Evolutionary conservation across 2,797 vertebrate species (phyloP).

Genomic region (Thalassophryne amazonica): DNA sequence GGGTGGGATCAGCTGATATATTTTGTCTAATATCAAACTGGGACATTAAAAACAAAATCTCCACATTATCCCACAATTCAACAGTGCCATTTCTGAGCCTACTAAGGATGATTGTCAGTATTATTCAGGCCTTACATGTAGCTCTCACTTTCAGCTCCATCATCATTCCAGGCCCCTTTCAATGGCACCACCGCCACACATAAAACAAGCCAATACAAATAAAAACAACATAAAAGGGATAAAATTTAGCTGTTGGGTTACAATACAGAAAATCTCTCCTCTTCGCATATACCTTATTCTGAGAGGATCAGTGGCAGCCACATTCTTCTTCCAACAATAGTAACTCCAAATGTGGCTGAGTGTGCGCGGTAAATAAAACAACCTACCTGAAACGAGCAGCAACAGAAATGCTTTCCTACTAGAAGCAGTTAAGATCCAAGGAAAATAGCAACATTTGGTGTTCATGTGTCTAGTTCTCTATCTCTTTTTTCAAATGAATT

Average conservation of each 20-base stretch:
- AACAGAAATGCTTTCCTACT: slow-evolving; percentile 26
- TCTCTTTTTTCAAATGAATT: slow-evolving; percentile 35
- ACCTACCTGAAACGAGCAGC: slow-evolving; percentile 35
- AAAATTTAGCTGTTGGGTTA: slow-evolving; percentile 56
- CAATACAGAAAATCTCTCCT: slow-evolving; percentile 46
- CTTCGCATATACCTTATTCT: slow-evolving; percentile 28
- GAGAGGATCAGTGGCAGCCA: slow-evolving; percentile 12
- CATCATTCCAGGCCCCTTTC: slow-evolving; percentile 37
- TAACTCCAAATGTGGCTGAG: slow-evolving; percentile 26
- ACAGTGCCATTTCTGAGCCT: slow-evolving; percentile 32
- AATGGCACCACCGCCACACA: slow-evolving; percentile 32
- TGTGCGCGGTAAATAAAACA: slow-evolving; percentile 33
- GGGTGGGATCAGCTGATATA: slow-evolving; percentile 9
- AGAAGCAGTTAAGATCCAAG: slow-evolving; percentile 44
- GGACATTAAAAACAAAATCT: slow-evolving; percentile 29
- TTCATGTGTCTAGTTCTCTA: slow-evolving; percentile 32
- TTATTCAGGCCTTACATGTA: slow-evolving; percentile 21
- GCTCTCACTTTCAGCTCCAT: slow-evolving; percentile 12
- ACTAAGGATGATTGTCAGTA: slow-evolving; percentile 67
- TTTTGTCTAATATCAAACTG: slow-evolving; percentile 22
- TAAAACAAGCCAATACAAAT: slow-evolving; percentile 61
- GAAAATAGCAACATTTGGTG: slow-evolving; percentile 35
- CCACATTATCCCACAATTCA: slow-evolving; percentile 9
- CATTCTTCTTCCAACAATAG: slow-evolving; percentile 20
- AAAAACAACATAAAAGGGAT: slow-evolving; percentile 59